A percentile compares a stretch with the other conserved stretches of the same genome.
These are phyloP conservation scores for Pseudomyrmex gracilis DNA, from an alignment of 1,140 invertebrate species.

Conservation along the genomic window DNA sequence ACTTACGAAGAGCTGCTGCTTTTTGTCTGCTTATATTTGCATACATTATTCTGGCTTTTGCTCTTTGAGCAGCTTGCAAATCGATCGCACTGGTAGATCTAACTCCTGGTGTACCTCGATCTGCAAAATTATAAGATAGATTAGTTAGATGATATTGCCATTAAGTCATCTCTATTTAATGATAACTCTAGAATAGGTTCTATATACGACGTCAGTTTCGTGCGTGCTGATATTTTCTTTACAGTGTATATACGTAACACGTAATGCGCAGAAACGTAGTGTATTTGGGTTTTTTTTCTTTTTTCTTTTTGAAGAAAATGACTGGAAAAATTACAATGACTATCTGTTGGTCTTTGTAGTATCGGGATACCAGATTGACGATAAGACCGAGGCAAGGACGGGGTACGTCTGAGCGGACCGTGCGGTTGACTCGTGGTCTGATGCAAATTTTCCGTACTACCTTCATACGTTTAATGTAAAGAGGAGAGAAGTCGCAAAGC, in stretches of 20 bases:
- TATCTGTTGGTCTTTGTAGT: conserved; percentile 85
- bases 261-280: conserved; percentile 35
- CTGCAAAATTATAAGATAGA: conserved; percentile 68
- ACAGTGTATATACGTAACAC: conserved; percentile 24
- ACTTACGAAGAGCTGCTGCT: conserved; percentile 92
- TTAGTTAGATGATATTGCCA: conserved; percentile 30
- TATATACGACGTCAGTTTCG: background rate
- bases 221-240: conserved; percentile 46
- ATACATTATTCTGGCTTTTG: conserved; percentile 92
- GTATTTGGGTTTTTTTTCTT: background rate
- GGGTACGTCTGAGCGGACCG: conserved; percentile 86
- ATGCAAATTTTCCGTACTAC: conserved; percentile 88
- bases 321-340: conserved; percentile 82
- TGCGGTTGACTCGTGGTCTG: conserved; percentile 81
- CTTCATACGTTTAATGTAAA: conserved; percentile 81
- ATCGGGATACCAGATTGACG: conserved; percentile 88
- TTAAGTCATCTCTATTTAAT: background rate
- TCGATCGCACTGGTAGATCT: conserved; percentile 97
- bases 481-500: conserved; percentile 75
- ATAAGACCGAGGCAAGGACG: conserved; percentile 87
- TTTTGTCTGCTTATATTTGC: conserved; percentile 91
- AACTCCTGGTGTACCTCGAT: conserved; percentile 84
- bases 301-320: conserved; percentile 14
- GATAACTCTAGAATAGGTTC: background rate
- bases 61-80: conserved; percentile 94